Evolutionary conservation across 1,140 invertebrate genomes (phyloP).

Genomic region (Aphaenogaster floridana): DNA sequence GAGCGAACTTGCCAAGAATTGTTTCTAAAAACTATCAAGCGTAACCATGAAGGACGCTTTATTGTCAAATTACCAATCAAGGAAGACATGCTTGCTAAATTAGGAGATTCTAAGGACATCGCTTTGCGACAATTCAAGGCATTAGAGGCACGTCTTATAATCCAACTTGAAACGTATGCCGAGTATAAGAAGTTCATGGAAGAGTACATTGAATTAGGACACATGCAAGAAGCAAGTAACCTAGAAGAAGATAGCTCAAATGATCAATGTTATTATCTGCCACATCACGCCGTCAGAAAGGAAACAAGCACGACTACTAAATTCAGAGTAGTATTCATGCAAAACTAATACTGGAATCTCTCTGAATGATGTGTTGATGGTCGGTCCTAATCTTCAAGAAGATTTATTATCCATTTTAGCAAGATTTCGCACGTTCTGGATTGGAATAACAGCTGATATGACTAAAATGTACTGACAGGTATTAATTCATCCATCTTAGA

Average conservation of each 20-base stretch:
- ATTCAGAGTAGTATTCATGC: not conserved
- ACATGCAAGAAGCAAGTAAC: not conserved
- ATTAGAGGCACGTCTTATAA: not conserved
- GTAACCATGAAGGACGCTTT: not conserved
- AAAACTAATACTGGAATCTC: not conserved
- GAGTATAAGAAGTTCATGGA: not conserved
- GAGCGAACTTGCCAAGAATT: not conserved
- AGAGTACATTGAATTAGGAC: not conserved
- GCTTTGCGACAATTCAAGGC: not conserved
- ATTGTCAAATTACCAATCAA: not conserved
- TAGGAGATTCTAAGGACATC: not conserved
- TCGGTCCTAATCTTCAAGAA: not conserved
- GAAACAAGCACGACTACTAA: not conserved
- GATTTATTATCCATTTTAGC: not conserved
- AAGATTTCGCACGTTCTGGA: not conserved
- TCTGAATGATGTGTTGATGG: not conserved
- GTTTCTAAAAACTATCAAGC: not conserved
- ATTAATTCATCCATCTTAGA: not conserved
- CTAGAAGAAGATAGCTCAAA: not conserved
- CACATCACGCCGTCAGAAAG: not conserved
- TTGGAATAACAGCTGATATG: not conserved
- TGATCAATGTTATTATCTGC: not conserved
- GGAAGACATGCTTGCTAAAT: not conserved
- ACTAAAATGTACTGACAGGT: not conserved
- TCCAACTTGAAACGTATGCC: fast-evolving